Evolutionary conservation across 2,888 invertebrate genomes (phyloP).

Genomic region (Laspeyria flexula): DNA sequence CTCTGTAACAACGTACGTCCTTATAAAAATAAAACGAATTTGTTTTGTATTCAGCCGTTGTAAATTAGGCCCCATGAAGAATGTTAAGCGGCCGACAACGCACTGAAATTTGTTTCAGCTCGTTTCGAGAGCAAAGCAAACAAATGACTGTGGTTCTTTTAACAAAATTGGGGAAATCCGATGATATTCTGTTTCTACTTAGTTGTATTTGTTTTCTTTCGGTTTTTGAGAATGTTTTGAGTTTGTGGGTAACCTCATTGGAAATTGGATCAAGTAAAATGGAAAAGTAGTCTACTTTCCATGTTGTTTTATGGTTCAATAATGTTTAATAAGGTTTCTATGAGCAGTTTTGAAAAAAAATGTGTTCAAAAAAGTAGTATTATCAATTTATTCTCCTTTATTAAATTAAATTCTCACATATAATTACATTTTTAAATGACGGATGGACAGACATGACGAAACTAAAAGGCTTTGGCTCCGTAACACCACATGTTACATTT

Average conservation of each 20-base stretch:
- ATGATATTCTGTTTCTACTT: conserved; percentile 33
- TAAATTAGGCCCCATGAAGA: conserved; percentile 58
- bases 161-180: conserved; percentile 63
- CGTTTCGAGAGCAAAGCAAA: conserved; percentile 60
- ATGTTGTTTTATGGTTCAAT: no score
- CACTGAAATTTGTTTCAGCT: conserved; percentile 67
- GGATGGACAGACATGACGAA: no score
- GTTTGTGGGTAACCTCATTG: not conserved
- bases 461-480: no score
- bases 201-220: conserved; percentile 18
- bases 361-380: no score
- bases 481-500: no score
- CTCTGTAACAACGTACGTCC: conserved; percentile 29
- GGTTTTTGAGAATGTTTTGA: not conserved
- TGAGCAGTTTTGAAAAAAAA: no score
- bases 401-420: no score
- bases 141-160: conserved; percentile 75
- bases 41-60: conserved; percentile 51
- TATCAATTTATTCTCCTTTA: no score
- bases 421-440: no score
- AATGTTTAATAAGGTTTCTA: no score
- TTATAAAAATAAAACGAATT: conserved; percentile 48
- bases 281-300: no score
- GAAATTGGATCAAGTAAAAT: not conserved
- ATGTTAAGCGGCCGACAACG: conserved; percentile 65